A percentile compares a stretch with the other conserved stretches of the same genome.
Evolutionary conservation across 2,113 vertebrate species (phyloP).

Genomic region (Myotis brandtii): DNA sequence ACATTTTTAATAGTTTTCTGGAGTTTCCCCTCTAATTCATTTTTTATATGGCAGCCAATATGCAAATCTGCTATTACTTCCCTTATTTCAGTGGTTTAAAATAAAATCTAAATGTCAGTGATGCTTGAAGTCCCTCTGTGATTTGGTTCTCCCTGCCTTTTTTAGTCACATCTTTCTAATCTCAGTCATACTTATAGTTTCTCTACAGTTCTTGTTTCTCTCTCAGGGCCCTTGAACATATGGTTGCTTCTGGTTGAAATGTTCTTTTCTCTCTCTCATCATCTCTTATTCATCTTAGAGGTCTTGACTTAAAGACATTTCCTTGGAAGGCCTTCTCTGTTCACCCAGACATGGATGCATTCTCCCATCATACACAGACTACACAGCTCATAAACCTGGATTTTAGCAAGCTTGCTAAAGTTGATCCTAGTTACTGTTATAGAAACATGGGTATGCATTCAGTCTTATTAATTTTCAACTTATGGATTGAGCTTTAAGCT

Average conservation of each 20-base stretch:
- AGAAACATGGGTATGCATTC: background rate
- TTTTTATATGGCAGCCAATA: background rate
- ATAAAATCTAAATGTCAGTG: slow-evolving; percentile 23
- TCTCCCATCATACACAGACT: background rate
- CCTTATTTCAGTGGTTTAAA: slow-evolving; percentile 10
- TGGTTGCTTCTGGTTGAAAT: slow-evolving; percentile 35
- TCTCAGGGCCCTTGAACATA: background rate
- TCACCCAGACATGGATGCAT: background rate
- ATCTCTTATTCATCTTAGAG: slow-evolving; percentile 13
- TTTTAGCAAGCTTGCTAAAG: background rate
- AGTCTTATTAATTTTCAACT: slow-evolving; percentile 25
- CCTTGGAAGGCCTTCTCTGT: slow-evolving; percentile 8
- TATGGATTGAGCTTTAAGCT: slow-evolving; percentile 14
- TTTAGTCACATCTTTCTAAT: slow-evolving; percentile 27
- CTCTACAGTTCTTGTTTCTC: background rate
- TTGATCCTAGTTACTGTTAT: background rate
- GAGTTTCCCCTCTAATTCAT: background rate
- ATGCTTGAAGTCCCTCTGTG: background rate
- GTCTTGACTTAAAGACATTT: slow-evolving; percentile 20
- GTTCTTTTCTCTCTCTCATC: background rate
- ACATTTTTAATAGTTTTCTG: slow-evolving; percentile 25
- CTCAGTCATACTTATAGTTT: background rate
- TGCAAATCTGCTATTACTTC: slow-evolving; percentile 16
- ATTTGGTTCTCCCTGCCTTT: background rate
- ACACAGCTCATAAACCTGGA: background rate